These are phyloP conservation scores for Anhinga anhinga DNA, from an alignment of 2,113 vertebrate species.

Conservation along the genomic window DNA sequence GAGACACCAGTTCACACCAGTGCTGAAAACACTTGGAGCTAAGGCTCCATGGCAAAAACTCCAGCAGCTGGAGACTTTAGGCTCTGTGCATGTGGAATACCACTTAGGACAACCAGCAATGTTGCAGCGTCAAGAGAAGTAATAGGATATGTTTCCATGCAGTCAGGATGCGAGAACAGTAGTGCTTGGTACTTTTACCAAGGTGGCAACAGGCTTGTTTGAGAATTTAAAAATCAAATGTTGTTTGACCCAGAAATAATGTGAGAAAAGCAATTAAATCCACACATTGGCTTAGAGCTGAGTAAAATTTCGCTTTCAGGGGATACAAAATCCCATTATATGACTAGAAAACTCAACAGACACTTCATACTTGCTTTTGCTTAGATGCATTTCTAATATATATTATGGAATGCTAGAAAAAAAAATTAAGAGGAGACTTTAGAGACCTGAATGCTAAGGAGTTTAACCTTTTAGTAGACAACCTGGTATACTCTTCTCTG, in stretches of 20 bases:
- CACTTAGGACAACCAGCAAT: fast-evolving
- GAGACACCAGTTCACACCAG: not conserved
- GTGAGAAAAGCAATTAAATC: not conserved
- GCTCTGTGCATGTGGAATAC: not conserved
- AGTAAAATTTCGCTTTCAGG: not conserved
- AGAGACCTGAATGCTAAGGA: not conserved
- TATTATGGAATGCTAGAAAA: not conserved
- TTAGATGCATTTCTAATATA: not conserved
- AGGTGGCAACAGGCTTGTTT: not conserved
- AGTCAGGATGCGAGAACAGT: not conserved
- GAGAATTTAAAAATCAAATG: not conserved
- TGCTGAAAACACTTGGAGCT: not conserved
- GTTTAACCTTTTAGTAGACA: not conserved
- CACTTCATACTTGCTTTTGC: not conserved
- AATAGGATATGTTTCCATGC: not conserved
- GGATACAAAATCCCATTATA: not conserved
- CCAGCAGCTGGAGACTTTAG: not conserved
- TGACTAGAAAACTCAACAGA: not conserved
- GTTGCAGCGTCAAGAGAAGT: not conserved
- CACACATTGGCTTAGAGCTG: not conserved
- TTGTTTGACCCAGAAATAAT: not conserved
- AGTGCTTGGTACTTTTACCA: not conserved
- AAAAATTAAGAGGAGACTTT: not conserved
- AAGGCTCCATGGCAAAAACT: not conserved
- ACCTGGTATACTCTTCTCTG: not conserved